Conservation (phyloP, 1,140 invertebrate genomes). For the Drosophila subpulchrella region DNA sequence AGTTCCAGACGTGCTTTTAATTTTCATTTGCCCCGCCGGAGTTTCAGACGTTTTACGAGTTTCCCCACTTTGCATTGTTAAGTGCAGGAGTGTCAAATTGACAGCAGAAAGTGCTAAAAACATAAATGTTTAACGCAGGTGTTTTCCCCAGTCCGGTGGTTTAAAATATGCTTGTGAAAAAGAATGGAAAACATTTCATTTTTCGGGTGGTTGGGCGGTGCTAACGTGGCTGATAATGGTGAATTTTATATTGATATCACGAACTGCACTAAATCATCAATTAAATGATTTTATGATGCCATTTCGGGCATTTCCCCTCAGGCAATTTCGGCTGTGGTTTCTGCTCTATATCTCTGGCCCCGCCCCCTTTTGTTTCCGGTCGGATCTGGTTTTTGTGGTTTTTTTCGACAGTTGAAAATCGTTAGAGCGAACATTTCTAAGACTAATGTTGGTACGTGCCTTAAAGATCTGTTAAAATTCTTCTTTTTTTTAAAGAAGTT, state of each 20-base stretch:
- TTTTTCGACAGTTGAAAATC: neutral
- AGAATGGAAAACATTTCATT: neutral
- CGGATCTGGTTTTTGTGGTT: slow-evolving; percentile 13
- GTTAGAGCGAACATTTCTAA: neutral
- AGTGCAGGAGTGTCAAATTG: slow-evolving; percentile 45
- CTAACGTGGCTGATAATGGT: slow-evolving; percentile 33
- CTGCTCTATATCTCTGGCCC: slow-evolving; percentile 18
- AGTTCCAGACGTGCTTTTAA: slow-evolving; percentile 25
- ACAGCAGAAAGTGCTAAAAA: slow-evolving; percentile 46
- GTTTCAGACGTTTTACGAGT: slow-evolving; percentile 32
- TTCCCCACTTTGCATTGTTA: slow-evolving; percentile 43
- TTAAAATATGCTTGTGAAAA: slow-evolving; percentile 24
- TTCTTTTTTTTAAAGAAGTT: too few species aligned
- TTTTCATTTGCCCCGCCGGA: slow-evolving; percentile 15
- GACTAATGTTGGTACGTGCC: neutral
- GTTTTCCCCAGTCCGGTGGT: neutral
- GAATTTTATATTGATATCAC: slow-evolving; percentile 64
- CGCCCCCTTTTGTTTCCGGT: neutral
- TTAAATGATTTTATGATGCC: slow-evolving; percentile 72
- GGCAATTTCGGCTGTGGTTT: slow-evolving; percentile 9
- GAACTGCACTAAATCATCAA: slow-evolving; percentile 69
- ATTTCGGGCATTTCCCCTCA: slow-evolving; percentile 31
- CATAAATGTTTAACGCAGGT: slow-evolving; percentile 47
- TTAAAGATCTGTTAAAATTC: too few species aligned
- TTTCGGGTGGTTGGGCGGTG: neutral